Conservation (phyloP, 2,888 invertebrate genomes). For the Pterostichus niger region DNA sequence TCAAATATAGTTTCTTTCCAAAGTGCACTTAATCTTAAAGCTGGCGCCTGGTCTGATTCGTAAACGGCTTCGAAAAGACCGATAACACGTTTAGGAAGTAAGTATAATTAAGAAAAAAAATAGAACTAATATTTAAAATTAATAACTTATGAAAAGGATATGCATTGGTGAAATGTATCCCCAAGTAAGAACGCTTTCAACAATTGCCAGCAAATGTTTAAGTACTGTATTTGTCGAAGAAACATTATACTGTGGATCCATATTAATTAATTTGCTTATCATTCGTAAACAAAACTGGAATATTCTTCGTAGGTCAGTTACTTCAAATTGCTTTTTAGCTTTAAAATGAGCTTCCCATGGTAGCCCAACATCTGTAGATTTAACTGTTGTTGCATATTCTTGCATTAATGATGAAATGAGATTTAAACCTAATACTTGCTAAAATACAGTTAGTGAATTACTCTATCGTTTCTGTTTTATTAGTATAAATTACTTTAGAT, state of each 20-base stretch:
- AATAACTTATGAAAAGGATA: conserved; percentile 72
- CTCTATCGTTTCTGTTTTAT: background rate
- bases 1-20: conserved; percentile 90
- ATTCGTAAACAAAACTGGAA: conserved; percentile 86
- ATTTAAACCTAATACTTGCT: conserved; percentile 92
- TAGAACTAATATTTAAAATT: conserved; percentile 69
- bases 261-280: conserved; percentile 81
- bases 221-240: conserved; percentile 80
- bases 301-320: conserved; percentile 87
- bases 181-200: conserved; percentile 90
- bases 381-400: conserved; percentile 92
- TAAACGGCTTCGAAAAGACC: conserved; percentile 86
- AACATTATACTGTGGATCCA: conserved; percentile 77
- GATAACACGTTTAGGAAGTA: conserved; percentile 84
- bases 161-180: conserved; percentile 84
- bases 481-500: conserved; percentile 78
- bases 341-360: conserved; percentile 93
- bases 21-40: conserved; percentile 81
- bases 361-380: conserved; percentile 92
- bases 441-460: conserved; percentile 63
- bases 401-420: conserved; percentile 91
- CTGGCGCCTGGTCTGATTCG: conserved; percentile 82
- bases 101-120: conserved; percentile 70
- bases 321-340: conserved; percentile 92
- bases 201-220: conserved; percentile 86